phyloP scores from a whole-genome alignment of 2,797 vertebrate species.

The Arremon brunneinucha region DNA sequence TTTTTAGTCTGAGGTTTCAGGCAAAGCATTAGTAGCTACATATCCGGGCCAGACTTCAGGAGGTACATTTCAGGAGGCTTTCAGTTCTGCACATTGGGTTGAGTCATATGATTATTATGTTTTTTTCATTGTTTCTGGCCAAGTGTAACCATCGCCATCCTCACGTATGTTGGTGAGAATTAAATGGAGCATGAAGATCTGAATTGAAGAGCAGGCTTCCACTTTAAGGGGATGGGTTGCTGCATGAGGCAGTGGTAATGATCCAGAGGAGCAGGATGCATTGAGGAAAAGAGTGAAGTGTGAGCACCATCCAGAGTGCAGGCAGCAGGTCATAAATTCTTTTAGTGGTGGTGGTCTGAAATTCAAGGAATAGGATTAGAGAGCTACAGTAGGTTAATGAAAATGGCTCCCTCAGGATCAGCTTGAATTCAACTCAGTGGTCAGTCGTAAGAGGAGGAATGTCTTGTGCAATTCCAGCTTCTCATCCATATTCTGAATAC shows the following conservation, averaged over 20 bases:
- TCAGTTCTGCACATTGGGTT: background rate
- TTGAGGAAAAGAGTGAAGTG: constrained; percentile 7
- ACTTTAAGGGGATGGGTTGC: background rate
- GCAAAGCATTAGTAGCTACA: background rate
- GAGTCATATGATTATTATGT: background rate
- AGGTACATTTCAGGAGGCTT: background rate
- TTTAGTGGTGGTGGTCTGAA: constrained; percentile 45
- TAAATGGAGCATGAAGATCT: constrained; percentile 31
- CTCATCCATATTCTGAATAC: constrained; percentile 42
- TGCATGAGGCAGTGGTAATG: background rate
- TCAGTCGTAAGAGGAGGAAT: constrained; percentile 9
- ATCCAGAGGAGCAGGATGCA: constrained; percentile 12
- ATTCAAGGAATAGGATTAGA: constrained; percentile 47
- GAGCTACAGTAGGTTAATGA: constrained; percentile 51
- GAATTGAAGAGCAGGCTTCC: background rate
- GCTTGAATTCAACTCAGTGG: constrained; percentile 54
- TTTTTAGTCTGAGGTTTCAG: constrained; percentile 9
- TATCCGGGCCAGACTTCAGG: background rate
- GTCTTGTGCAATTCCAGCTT: constrained; percentile 34
- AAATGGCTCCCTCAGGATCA: constrained; percentile 46
- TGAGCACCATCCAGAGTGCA: constrained; percentile 15
- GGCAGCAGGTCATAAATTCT: constrained; percentile 44
- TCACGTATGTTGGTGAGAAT: background rate
- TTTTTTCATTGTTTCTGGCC: background rate
- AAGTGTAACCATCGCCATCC: background rate